A percentile compares a stretch with the other conserved stretches of the same genome.
Evolutionary conservation across 2,113 vertebrate genomes (phyloP).

Genomic region (Sarotherodon lohbergeri): DNA sequence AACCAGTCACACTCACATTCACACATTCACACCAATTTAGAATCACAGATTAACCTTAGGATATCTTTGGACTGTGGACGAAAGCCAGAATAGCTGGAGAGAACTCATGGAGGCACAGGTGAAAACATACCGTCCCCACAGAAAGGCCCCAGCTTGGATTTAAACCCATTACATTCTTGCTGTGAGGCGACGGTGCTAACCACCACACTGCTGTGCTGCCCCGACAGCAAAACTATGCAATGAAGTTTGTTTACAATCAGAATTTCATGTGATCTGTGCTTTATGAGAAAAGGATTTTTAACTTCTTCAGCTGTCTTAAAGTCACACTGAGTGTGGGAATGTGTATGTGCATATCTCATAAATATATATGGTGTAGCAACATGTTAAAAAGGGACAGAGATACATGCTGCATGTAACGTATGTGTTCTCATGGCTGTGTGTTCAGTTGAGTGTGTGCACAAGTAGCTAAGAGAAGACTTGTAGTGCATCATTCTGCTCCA

Average conservation of each 20-base stretch:
- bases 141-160: neutral
- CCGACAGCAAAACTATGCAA: neutral
- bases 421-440: neutral
- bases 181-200: neutral
- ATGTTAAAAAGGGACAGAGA: neutral
- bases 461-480: conserved; percentile 43
- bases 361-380: neutral
- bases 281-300: neutral
- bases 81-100: neutral
- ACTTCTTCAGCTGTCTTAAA: neutral
- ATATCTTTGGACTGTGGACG: neutral
- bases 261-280: neutral
- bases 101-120: neutral
- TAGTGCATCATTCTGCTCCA: conserved; percentile 75
- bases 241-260: neutral
- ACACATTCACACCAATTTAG: neutral
- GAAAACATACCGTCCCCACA: neutral
- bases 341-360: neutral
- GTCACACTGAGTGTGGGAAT: neutral
- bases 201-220: neutral
- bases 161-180: neutral
- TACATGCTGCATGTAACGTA: neutral
- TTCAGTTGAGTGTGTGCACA: neutral
- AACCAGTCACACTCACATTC: neutral
- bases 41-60: neutral